Percentiles rank a stretch among this genome's conserved stretches.
phyloP scores from a whole-genome alignment of 2,888 invertebrate genomes.

The Stomorhina lunata region DNA sequence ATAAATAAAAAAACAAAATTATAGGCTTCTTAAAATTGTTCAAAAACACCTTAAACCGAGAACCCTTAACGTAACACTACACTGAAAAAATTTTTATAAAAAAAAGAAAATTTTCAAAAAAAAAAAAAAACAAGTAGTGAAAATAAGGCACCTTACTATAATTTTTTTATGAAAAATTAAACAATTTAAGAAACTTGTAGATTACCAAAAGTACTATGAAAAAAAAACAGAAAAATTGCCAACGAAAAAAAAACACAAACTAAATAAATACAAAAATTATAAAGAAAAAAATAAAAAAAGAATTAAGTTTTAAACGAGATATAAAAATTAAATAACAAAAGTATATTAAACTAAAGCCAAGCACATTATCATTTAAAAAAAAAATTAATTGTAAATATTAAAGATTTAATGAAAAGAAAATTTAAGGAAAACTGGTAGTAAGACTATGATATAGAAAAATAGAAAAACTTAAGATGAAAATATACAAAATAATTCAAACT shows the following conservation, averaged over 20 bases:
- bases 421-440: constrained; percentile 60
- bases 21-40: constrained; percentile 36
- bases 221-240: constrained; percentile 60
- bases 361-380: constrained; percentile 39
- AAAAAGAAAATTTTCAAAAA: not conserved
- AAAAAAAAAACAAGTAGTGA: constrained; percentile 49
- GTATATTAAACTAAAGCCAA: constrained; percentile 45
- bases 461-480: not conserved
- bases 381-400: constrained; percentile 60
- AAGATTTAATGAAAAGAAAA: constrained; percentile 6
- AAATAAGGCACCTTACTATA: constrained; percentile 52
- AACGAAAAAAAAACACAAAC: constrained; percentile 55
- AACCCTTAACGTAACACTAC: constrained; percentile 7
- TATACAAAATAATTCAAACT: constrained; percentile 8
- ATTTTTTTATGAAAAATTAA: constrained; percentile 36
- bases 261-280: too few relatives aligned
- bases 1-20: constrained; percentile 53
- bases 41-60: not conserved
- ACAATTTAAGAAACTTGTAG: constrained; percentile 33
- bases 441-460: constrained; percentile 46
- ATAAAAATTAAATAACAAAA: constrained; percentile 3
- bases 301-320: constrained; percentile 47
- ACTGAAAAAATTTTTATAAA: constrained; percentile 37
- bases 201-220: constrained; percentile 44
- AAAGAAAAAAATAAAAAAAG: not conserved